A percentile compares a stretch with the other conserved stretches of the same genome.
Conservation (phyloP, 2,113 vertebrate genomes). For the Brachyistius frenatus region DNA sequence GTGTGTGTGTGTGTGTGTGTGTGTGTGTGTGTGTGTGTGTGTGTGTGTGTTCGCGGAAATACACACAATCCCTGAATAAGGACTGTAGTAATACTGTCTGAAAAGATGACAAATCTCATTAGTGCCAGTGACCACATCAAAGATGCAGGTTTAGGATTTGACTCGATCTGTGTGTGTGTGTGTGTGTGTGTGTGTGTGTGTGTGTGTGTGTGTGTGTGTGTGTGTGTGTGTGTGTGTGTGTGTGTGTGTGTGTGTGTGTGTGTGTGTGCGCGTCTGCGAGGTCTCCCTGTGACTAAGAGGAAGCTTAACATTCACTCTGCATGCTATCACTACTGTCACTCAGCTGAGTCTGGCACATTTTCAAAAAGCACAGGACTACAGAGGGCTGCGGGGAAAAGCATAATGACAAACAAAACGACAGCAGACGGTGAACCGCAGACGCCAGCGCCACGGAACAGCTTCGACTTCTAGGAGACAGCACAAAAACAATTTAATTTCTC, state of each 20-base stretch:
- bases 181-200: neutral
- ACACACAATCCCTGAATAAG: slow-evolving; percentile 19
- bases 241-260: neutral
- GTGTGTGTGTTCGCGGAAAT: neutral
- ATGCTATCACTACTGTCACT: slow-evolving; percentile 58
- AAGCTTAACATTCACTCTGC: slow-evolving; percentile 60
- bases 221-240: neutral
- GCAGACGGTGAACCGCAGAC: slow-evolving; percentile 35
- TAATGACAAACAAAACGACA: slow-evolving; percentile 54
- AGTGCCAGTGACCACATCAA: slow-evolving; percentile 56
- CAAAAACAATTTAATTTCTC: slow-evolving; percentile 32
- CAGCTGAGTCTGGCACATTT: slow-evolving; percentile 54
- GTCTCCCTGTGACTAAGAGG: slow-evolving; percentile 49
- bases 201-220: neutral
- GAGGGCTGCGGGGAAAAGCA: slow-evolving; percentile 51
- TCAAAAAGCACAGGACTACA: slow-evolving; percentile 51
- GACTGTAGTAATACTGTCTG: slow-evolving; percentile 30
- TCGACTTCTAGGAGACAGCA: neutral
- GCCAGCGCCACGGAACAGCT: slow-evolving; percentile 29
- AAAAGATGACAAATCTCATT: slow-evolving; percentile 62
- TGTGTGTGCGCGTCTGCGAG: neutral
- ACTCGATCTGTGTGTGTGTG: slow-evolving; percentile 5
- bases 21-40: slow-evolving; percentile 12
- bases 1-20: neutral
- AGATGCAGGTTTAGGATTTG: slow-evolving; percentile 50